Base-by-base conservation (phyloP, 2,113 vertebrate species). In the Ondatra zibethicus region DNA sequence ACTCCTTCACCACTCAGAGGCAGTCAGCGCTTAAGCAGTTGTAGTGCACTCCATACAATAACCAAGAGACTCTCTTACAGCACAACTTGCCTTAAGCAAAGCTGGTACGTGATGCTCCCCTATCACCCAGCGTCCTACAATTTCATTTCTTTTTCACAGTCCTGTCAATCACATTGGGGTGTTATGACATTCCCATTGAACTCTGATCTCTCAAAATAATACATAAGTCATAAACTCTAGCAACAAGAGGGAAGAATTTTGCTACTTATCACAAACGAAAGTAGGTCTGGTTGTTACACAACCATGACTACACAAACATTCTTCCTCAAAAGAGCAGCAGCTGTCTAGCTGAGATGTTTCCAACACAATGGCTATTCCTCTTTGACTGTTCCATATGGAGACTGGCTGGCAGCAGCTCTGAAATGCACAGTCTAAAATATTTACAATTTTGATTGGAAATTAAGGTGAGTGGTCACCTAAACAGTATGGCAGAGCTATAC, bases 1-100 rank as follows among this genome's bases (percentile, higher is more conserved):
- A 19, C 0, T 47, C 13, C 33, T 6, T 36, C n/a, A 25, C 63
- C 70, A 13, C 39, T 1, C 55, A 55, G 50, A 90, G 82, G n/a
- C 9, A 29, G 88, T 27, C 10, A 7, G 73, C 36, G 39, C 19
- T 65, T 70, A 42, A 14, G 1, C n/a, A 3, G 2, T 85, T 6
- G 25, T 5, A 31, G 27, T 42, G 36, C 0, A 25, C 0, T 12
- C 13, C 0, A 0, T 4, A 14, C 19, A 36, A 10, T 13, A 31
- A 10, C 36, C 21, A 10, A 36, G 5, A 11, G 1, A 2, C 0
- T 55, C 66, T 87, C 3, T 50, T 50, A 29, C 6, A 33, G 9
- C 7, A 11, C 10, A 42, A 16, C 36, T 55, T 5, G 8, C 36
- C 25, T 42, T 90, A 33, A 78, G 11, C 7, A 77, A 77, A 63